Conservation (phyloP, 2,113 vertebrate species). For the Balaeniceps rex region DNA sequence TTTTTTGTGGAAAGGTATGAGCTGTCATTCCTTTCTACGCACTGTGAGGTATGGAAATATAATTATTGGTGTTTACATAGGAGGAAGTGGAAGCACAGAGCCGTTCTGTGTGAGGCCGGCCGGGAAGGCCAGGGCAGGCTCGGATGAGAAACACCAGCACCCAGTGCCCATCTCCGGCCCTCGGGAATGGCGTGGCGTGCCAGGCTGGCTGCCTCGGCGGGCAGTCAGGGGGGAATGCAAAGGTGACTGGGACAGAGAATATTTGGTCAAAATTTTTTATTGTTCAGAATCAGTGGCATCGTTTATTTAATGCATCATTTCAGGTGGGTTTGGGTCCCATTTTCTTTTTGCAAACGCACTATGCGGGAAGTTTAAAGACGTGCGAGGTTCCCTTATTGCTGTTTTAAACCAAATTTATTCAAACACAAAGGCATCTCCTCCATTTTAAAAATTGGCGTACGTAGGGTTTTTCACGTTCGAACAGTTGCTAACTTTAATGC, state of each 20-base stretch:
- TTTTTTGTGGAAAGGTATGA: constrained; percentile 5
- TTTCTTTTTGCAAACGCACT: not conserved
- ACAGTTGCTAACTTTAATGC: constrained; percentile 40
- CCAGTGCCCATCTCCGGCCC: not conserved
- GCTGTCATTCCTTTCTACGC: not conserved
- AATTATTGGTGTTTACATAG: constrained; percentile 32
- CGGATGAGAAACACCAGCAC: not conserved
- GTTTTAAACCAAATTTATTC: not conserved
- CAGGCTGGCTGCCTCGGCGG: not conserved
- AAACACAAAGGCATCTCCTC: not conserved
- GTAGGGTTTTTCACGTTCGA: not conserved
- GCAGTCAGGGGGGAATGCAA: not conserved
- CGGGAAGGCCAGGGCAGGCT: not conserved
- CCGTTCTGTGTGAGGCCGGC: not conserved
- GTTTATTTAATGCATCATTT: not conserved
- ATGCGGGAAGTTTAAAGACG: not conserved
- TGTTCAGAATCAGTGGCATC: not conserved
- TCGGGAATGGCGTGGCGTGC: not conserved
- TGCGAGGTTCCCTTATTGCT: rapidly evolving
- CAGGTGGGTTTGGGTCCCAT: rapidly evolving
- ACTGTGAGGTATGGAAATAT: constrained; percentile 48
- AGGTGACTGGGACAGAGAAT: not conserved
- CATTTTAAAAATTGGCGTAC: not conserved
- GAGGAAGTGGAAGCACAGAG: constrained; percentile 51
- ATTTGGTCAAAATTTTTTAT: not conserved